Conservation (phyloP, 2,113 vertebrate species). For the Turdus rufiventris region DNA sequence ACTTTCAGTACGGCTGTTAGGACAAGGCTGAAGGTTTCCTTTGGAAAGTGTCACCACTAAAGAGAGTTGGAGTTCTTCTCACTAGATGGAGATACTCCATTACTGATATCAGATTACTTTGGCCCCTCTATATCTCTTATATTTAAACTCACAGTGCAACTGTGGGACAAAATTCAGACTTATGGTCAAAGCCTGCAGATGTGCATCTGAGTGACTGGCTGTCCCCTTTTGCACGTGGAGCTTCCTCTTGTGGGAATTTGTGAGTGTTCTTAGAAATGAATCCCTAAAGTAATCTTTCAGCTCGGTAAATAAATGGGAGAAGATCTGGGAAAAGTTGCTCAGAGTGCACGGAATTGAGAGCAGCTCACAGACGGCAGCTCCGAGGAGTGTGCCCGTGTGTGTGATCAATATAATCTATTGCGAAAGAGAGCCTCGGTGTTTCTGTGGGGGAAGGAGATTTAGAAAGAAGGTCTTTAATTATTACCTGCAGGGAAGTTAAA, state of each 20-base stretch:
- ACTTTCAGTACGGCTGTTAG: background rate
- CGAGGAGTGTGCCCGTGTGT: fast-evolving
- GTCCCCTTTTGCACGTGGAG: background rate
- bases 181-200: background rate
- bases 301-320: background rate
- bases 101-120: background rate
- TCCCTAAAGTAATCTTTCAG: background rate
- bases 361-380: background rate
- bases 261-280: background rate
- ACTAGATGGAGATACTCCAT: background rate
- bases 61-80: background rate
- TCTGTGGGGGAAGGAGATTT: constrained; percentile 7
- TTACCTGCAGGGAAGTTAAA: constrained; percentile 64
- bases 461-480: constrained; percentile 61
- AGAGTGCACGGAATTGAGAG: fast-evolving
- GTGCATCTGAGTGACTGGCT: background rate
- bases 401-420: constrained; percentile 5
- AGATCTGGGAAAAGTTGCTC: background rate
- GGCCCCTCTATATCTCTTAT: background rate
- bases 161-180: background rate
- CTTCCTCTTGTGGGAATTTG: background rate
- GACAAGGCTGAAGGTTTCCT: background rate
- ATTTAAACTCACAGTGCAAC: background rate
- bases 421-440: background rate
- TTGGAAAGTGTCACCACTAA: background rate